Base-by-base conservation (phyloP, 2,888 invertebrate species). In the Lordiphosa fenestrarum region DNA sequence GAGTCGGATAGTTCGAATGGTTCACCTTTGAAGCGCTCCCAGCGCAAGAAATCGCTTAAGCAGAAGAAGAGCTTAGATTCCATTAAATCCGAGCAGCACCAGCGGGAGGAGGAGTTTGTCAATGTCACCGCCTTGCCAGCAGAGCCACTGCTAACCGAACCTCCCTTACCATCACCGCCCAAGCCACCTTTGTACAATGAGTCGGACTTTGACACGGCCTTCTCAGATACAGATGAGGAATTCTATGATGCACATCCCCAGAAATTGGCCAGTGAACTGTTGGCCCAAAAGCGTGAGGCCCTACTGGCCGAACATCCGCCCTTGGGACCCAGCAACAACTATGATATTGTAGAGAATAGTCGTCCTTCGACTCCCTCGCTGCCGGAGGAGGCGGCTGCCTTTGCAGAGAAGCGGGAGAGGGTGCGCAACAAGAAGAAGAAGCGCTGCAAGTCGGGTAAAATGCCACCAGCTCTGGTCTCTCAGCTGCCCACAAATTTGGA, bases 231-330 rank as follows among this genome's bases (percentile, higher is more conserved):
- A 0, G 96, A 96, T 87, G 96, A 96, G 90, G 96, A 96, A 73
- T 96, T 96, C 88, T 96, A 96, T 86, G 96, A 96, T 86, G 92
- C 95, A 77, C 92, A 95, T 88, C 96, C 96, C 0, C 95, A 95
- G 76, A 91, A 91, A 78, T 88, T 94, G 61, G 95, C 94, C 1
- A 94, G 92, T 69, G 94, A 95, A 86, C 75, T 95, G 52, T 88
- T 95, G 46, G 93, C 93, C 9, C 94, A 95, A 82, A 95, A 95
- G 87, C 92, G 94, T 3, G 94, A 93, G 71, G 93, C 94, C 68
- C 86, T 94, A 52, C 87, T 94, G 85, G 89, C 92, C 49, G 53
- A 64, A 7, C 87, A 92, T 30, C 92, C 94, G 1, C 91, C 93
- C 2, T 91, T 92, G 6, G 47, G 52, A 0, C 50, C 66, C 0